phyloP scores from a whole-genome alignment of 2,888 invertebrate genomes.

The Drosophila nigricruria region DNA sequence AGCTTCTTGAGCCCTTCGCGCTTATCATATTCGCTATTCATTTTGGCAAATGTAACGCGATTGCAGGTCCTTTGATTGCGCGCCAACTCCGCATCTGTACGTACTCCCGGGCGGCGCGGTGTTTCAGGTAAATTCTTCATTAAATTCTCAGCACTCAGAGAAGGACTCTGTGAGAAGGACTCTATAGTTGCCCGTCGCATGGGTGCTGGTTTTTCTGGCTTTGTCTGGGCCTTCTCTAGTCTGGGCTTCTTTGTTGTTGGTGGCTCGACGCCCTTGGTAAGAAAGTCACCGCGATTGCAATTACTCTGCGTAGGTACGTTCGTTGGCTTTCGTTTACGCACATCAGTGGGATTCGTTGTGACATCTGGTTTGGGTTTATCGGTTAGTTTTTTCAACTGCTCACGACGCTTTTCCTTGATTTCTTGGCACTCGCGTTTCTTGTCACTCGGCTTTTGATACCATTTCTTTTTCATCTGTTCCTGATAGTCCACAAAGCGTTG shows the following conservation, averaged over 20 bases:
- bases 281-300: constrained; percentile 87
- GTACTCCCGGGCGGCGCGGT: constrained; percentile 37
- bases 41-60: constrained; percentile 73
- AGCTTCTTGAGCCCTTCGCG: constrained; percentile 30
- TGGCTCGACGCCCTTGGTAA: constrained; percentile 81
- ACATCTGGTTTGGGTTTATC: constrained; percentile 47
- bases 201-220: constrained; percentile 2
- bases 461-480: constrained; percentile 72
- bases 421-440: constrained; percentile 48
- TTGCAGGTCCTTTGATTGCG: constrained; percentile 51
- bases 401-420: constrained; percentile 75
- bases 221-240: background rate
- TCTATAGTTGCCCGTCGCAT: constrained; percentile 44
- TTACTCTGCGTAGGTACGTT: constrained; percentile 85
- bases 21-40: constrained; percentile 68
- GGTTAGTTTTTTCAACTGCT: constrained; percentile 76
- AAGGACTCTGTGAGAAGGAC: constrained; percentile 56
- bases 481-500: constrained; percentile 34
- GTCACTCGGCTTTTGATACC: constrained; percentile 75
- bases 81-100: constrained; percentile 49
- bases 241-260: constrained; percentile 48
- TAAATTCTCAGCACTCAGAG: constrained; percentile 44
- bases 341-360: background rate
- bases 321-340: constrained; percentile 29
- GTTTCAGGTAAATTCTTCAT: background rate